These are phyloP conservation scores for Opisthocomus hoazin DNA, from an alignment of 2,113 vertebrate species.

Conservation along the genomic window DNA sequence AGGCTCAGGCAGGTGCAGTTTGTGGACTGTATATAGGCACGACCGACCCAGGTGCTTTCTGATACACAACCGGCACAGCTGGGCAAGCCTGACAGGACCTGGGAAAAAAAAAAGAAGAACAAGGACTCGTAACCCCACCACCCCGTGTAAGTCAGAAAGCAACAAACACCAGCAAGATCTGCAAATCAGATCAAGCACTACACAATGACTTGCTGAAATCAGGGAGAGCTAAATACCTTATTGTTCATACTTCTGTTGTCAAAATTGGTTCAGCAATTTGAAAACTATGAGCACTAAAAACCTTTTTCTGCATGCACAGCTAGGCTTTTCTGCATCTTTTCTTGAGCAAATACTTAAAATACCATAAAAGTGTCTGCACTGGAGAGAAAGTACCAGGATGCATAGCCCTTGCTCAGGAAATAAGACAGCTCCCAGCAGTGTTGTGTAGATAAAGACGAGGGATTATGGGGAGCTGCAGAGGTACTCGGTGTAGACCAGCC, in stretches of 20 bases:
- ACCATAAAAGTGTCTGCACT: background rate
- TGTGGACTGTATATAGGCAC: constrained; percentile 69
- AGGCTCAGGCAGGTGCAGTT: constrained; percentile 79
- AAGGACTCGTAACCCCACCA: background rate
- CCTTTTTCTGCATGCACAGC: background rate
- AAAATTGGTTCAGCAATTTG: background rate
- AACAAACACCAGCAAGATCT: background rate
- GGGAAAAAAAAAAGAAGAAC: background rate
- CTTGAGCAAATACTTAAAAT: background rate
- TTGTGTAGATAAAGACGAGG: background rate
- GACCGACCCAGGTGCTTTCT: constrained; percentile 79
- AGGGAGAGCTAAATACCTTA: background rate
- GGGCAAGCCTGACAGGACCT: constrained; percentile 82
- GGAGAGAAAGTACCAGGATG: background rate
- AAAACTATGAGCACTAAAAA: background rate
- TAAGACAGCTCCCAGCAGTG: background rate
- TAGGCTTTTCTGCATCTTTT: background rate
- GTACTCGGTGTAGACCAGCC: background rate
- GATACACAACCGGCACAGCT: constrained; percentile 83
- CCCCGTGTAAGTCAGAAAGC: background rate
- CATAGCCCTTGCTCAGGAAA: background rate
- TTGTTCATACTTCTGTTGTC: background rate
- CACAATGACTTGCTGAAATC: background rate
- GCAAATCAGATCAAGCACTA: background rate
- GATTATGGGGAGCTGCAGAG: background rate